Conservation (phyloP, 1,140 invertebrate genomes). For the Habropoda laboriosa region DNA sequence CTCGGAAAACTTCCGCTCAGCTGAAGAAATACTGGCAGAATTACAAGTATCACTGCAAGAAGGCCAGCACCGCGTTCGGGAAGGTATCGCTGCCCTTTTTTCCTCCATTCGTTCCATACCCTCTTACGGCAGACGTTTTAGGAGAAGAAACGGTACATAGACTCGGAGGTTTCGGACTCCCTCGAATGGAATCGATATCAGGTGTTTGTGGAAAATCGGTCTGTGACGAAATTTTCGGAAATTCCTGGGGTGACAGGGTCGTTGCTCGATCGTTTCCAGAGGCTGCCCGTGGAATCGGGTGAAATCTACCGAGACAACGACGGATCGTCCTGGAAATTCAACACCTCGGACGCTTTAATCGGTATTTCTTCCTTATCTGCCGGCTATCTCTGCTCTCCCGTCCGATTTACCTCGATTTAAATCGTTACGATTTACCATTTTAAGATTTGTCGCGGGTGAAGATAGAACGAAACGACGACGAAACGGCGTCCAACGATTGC, state of each 20-base stretch:
- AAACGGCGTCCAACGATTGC: neutral
- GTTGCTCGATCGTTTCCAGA: neutral
- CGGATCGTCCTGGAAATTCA: constrained; percentile 25
- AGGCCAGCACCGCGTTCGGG: constrained; percentile 32
- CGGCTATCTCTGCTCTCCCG: rapidly evolving
- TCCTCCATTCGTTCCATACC: neutral
- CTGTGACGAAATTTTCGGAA: neutral
- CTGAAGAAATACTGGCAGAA: constrained; percentile 69
- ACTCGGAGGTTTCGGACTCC: neutral
- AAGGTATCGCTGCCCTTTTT: constrained; percentile 1
- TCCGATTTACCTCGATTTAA: too few relatives aligned
- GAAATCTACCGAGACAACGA: constrained; percentile 18
- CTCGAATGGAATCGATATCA: constrained; percentile 34
- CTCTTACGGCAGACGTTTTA: neutral
- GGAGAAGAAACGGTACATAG: neutral
- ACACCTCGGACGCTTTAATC: neutral
- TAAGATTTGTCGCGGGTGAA: constrained; percentile 36
- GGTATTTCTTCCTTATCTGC: constrained; percentile 1
- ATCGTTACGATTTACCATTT: neutral
- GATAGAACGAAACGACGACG: neutral
- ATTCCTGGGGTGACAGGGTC: neutral
- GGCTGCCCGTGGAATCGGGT: neutral
- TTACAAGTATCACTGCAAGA: constrained; percentile 66
- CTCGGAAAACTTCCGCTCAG: constrained; percentile 60
- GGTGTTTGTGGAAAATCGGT: constrained; percentile 1